Base-by-base conservation (phyloP, 2,888 invertebrate species). In the Ormyrus thymus region DNA sequence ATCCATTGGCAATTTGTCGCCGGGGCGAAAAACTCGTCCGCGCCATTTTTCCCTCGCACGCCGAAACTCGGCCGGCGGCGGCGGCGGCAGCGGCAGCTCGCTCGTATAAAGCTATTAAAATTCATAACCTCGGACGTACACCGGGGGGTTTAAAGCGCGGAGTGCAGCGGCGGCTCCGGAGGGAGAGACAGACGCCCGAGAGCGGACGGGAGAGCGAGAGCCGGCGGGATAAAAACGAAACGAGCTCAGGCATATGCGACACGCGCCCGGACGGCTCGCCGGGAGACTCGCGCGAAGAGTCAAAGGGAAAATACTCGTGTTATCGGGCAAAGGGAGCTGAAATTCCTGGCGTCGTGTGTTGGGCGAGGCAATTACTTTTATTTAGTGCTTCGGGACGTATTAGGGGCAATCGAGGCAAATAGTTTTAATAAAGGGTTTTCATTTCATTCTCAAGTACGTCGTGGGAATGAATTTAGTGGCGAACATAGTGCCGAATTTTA, bases 101-200 rank as follows among this genome's bases (percentile, higher is more conserved):
- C 85, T 29, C 85, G 86, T 86, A 86, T 89, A 89, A 89, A 88
- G 89, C 89, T 89, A 89, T 90, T 89, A 89, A 90, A 90, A 90
- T 90, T 90, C 89, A 90, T 90, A 89, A 90, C 89, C 87, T 88
- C 88, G 89, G 89, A 90, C 89, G 87, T 87, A 88, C 86, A 88
- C 86, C 85, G 87, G 86, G 65, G 86, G 88, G 88, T 85, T 86
- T 87, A 86, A 87, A 87, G 86, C 84, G 86, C 83, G 84, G 84
- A 85, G 85, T 83, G 84, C 83, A 55, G 59, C 51, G 56, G n/a
- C n/a, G 55, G 79, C 66, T 13, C 62, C 43, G 59, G 82, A 81
- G 65, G 81, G 69, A 62, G 56, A 56, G 69, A 6, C 15, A 56
- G 29, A 55, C 11, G 29, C 29, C 29, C 29, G 48, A 51, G 29